phyloP scores from a whole-genome alignment of 2,113 vertebrate genomes.

The Dasyornis broadbenti region DNA sequence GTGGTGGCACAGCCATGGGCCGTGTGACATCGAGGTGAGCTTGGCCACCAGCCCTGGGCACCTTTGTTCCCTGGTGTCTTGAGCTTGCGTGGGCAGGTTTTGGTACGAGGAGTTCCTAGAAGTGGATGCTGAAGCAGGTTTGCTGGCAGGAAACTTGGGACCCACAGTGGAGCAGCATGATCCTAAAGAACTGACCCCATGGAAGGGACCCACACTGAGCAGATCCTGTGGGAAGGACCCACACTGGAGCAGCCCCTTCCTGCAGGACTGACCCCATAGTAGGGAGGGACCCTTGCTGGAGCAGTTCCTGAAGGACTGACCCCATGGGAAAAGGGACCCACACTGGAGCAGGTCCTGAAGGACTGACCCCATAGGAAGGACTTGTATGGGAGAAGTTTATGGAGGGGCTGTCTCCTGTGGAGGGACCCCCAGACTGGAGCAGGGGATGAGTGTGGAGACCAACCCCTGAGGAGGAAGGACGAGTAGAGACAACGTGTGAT shows the following conservation, averaged over 20 bases:
- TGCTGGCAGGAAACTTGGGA: not conserved
- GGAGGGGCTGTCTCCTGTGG: not conserved
- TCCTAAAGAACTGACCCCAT: not conserved
- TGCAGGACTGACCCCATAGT: not conserved
- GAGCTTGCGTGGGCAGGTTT: not conserved
- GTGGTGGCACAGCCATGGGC: rapidly evolving
- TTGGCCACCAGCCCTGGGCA: rapidly evolving
- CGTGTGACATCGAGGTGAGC: rapidly evolving
- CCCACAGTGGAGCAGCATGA: rapidly evolving
- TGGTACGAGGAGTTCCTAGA: not conserved
- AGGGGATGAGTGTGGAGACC: not conserved
- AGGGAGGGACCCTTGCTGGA: not conserved
- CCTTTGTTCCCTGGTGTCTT: rapidly evolving
- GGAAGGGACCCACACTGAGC: not conserved
- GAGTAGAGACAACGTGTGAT: not conserved
- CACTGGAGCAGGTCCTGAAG: too few species aligned
- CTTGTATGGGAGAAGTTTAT: not conserved
- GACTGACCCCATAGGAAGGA: not conserved
- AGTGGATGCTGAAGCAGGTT: not conserved
- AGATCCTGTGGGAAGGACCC: not conserved
- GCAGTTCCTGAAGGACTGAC: not conserved
- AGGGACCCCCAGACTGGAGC: not conserved
- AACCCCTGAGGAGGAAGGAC: not conserved
- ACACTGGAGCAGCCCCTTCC: too few species aligned
- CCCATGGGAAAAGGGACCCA: rapidly evolving